These are phyloP conservation scores for Caretta caretta DNA, from an alignment of 2,113 vertebrate species.

Conservation along the genomic window DNA sequence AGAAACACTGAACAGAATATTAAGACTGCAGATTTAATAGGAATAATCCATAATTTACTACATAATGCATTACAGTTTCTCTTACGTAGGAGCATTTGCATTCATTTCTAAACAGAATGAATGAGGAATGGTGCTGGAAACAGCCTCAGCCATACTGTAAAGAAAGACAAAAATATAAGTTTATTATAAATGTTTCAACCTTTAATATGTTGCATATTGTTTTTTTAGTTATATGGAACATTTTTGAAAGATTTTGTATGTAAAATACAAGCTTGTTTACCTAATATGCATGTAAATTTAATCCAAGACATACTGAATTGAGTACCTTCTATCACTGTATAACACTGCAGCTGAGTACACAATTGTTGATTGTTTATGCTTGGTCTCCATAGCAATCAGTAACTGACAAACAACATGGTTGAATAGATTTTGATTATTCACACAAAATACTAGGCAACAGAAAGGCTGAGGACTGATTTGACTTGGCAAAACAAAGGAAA, in stretches of 20 bases:
- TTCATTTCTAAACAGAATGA: slow-evolving; percentile 47
- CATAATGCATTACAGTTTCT: not conserved
- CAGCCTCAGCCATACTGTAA: slow-evolving; percentile 39
- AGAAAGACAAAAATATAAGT: not conserved
- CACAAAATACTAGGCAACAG: not conserved
- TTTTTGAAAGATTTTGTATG: slow-evolving; percentile 1
- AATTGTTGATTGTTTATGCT: slow-evolving; percentile 64
- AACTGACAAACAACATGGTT: slow-evolving; percentile 64
- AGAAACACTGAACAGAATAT: not conserved
- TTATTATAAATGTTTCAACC: not conserved
- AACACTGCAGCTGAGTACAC: slow-evolving; percentile 41
- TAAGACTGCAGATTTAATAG: not conserved
- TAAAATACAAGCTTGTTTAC: not conserved
- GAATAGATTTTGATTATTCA: not conserved
- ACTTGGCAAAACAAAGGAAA: not conserved
- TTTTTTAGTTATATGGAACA: not conserved
- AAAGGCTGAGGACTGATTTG: not conserved
- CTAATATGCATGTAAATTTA: slow-evolving; percentile 3
- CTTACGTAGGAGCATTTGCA: slow-evolving; percentile 70
- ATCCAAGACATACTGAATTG: not conserved
- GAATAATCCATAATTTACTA: not conserved
- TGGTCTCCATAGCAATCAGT: slow-evolving; percentile 74
- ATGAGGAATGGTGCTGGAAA: slow-evolving; percentile 7
- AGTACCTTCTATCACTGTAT: not conserved
- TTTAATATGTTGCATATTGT: not conserved